Base-by-base conservation (phyloP, 1,140 invertebrate genomes). In the Drosophila sucinea region DNA sequence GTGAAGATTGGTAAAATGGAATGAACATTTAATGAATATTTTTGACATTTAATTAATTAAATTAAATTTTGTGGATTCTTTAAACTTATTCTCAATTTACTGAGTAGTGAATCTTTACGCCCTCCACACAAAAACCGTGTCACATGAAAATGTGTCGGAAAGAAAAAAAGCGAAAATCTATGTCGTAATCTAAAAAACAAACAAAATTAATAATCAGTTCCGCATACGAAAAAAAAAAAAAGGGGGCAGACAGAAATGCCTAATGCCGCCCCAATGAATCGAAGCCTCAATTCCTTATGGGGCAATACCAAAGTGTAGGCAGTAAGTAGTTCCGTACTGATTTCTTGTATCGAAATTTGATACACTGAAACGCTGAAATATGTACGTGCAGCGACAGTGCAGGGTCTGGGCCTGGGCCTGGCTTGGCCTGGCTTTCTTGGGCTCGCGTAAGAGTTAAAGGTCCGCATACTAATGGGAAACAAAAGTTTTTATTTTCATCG, bases 301-400 rank as follows among this genome's bases (percentile, higher is more conserved):
- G 71, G 68, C 70, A 73, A 87, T 87, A 87, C 73, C 77, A 75
- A 78, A 67, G 56, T 73, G 79, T 87, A 86, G 84, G 70, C 71
- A 17, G 17, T 17, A 17, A 17, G 17, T 62, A 89, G 84, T 89
- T 89, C 85, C 85, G 84, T 89, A 89, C 84, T 89, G 85, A 89
- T 89, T 89, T 89, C 84, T 81, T 89, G 84, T 76, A 89, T 89
- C 84, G 85, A 89, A 89, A 89, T 84, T 89, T 84, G 84, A 83
- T 81, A 89, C 84, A 89, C 10, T 38, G 35, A 89, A 81, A 89
- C 84, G 84, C 54, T 67, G 56, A 89, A 89, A 77, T 70, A 89
- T 89, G 84, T 89, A 89, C 85, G 77, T 90, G 84, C 67, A 56
- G 40, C 44, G 63, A 65, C 58, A 63, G 68, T 65, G 17, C 60